A percentile compares a stretch with the other conserved stretches of the same genome.
phyloP scores from a whole-genome alignment of 1,140 invertebrate species.

The Steinernema feltiae region DNA sequence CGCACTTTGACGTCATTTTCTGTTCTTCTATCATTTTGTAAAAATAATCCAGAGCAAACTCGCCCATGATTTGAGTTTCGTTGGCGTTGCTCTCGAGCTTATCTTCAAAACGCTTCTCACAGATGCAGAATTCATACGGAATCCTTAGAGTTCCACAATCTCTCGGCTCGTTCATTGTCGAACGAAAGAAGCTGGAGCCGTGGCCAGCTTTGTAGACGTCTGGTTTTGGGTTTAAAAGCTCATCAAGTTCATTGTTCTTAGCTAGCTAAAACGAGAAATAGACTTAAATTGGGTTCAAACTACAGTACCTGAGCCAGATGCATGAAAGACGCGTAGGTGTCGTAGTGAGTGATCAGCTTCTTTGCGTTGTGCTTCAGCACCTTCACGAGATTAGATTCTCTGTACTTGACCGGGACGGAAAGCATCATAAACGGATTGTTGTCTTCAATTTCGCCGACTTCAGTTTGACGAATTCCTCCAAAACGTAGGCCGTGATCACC shows the following conservation, averaged over 20 bases:
- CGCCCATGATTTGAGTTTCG: not conserved
- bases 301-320: constrained; percentile 24
- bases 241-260: constrained; percentile 10
- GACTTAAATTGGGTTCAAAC: no score
- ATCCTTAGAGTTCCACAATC: constrained; percentile 22
- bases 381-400: constrained; percentile 7
- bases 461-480: not conserved
- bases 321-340: constrained; percentile 26
- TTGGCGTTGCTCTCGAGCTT: not conserved
- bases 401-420: constrained; percentile 23
- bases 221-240: not conserved
- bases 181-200: not conserved
- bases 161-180: not conserved
- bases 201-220: not conserved
- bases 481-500: constrained; percentile 33
- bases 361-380: constrained; percentile 22
- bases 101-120: constrained; percentile 5
- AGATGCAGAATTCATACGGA: constrained; percentile 22
- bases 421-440: constrained; percentile 28
- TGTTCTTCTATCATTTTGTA: not conserved
- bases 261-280: not conserved
- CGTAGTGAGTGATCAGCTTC: constrained; percentile 37
- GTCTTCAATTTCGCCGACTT: constrained; percentile 22
- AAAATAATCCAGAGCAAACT: not conserved
- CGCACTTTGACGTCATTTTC: not conserved